These are phyloP conservation scores for Melanostigma gelatinosum DNA, from an alignment of 2,113 vertebrate species.

Conservation along the genomic window DNA sequence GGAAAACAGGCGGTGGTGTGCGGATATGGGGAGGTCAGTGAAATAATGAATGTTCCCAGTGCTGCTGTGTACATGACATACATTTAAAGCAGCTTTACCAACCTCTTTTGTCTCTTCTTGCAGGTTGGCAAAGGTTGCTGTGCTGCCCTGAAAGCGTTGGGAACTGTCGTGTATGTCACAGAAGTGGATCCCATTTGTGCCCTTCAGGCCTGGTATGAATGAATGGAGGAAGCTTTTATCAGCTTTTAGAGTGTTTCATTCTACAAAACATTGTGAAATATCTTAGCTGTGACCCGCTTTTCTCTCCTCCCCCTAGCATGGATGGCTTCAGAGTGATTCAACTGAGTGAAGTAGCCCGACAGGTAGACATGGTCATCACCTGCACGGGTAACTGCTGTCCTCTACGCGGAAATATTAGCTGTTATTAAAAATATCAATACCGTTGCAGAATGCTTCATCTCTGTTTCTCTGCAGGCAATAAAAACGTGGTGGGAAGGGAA, in stretches of 20 bases:
- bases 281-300: neutral
- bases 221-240: constrained; percentile 51
- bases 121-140: constrained; percentile 96
- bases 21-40: constrained; percentile 93
- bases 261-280: constrained; percentile 5
- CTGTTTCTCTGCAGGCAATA: constrained; percentile 86
- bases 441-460: neutral
- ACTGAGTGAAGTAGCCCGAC: constrained; percentile 89
- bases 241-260: neutral
- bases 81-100: neutral
- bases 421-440: neutral
- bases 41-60: neutral
- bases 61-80: neutral
- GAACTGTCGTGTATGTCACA: constrained; percentile 91
- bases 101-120: neutral
- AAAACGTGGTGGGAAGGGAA: constrained; percentile 91
- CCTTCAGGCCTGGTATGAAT: constrained; percentile 94
- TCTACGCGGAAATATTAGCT: neutral
- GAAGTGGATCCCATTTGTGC: constrained; percentile 97
- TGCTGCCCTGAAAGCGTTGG: constrained; percentile 91
- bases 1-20: constrained; percentile 94
- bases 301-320: constrained; percentile 85
- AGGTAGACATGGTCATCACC: constrained; percentile 93
- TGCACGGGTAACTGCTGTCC: constrained; percentile 90
- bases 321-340: constrained; percentile 93